Evolutionary conservation across 1,140 invertebrate genomes (phyloP).

Genomic region (Trissolcus basalis): DNA sequence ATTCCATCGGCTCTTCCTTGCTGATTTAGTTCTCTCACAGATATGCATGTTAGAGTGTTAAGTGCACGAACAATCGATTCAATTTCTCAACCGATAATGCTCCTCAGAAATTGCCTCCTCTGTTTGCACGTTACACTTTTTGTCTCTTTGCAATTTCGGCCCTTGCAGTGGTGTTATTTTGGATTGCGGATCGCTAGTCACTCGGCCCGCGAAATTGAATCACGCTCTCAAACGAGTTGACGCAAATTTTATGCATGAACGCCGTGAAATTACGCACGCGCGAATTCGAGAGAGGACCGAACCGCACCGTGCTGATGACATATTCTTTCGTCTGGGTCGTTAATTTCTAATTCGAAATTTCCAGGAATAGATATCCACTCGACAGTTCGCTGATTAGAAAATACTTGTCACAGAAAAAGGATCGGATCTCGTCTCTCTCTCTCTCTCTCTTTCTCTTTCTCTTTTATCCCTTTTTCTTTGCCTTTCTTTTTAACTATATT

Average conservation of each 20-base stretch:
- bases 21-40: slow-evolving; percentile 32
- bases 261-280: background rate
- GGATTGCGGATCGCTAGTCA: background rate
- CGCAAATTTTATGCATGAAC: slow-evolving; percentile 5
- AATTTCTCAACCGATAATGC: slow-evolving; percentile 17
- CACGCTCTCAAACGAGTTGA: background rate
- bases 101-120: slow-evolving; percentile 2
- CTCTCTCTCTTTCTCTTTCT: no score
- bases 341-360: no score
- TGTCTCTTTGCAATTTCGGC: background rate
- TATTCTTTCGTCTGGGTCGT: background rate
- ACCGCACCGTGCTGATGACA: background rate
- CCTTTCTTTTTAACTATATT: no score
- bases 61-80: slow-evolving; percentile 38
- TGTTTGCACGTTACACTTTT: background rate
- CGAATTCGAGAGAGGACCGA: background rate
- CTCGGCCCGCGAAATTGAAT: background rate
- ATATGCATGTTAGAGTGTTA: slow-evolving; percentile 32
- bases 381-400: no score
- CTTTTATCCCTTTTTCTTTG: no score
- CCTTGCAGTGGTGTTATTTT: background rate
- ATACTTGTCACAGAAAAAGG: no score
- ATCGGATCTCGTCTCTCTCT: no score
- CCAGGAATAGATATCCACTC: no score
- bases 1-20: slow-evolving; percentile 28